Percentiles rank a stretch among this genome's conserved stretches.
Conservation (phyloP, 2,888 invertebrate species). For the Diaperis boleti region DNA sequence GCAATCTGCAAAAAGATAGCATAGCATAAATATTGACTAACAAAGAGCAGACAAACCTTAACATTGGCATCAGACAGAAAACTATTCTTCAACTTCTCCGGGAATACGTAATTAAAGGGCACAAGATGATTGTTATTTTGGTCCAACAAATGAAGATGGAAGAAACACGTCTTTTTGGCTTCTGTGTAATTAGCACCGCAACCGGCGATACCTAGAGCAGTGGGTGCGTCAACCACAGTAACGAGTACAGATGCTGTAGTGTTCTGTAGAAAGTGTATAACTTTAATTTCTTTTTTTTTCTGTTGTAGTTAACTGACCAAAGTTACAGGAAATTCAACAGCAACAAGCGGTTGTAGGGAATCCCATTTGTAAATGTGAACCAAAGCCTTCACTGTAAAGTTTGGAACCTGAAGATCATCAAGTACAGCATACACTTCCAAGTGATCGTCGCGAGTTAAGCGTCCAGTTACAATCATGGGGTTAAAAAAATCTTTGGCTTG, state of each 20-base stretch:
- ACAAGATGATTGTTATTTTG: constrained; percentile 65
- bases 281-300: not conserved
- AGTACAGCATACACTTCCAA: constrained; percentile 76
- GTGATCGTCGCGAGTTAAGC: constrained; percentile 66
- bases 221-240: constrained; percentile 3
- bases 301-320: constrained; percentile 40
- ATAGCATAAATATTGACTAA: not conserved
- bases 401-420: constrained; percentile 64
- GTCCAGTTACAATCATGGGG: constrained; percentile 75
- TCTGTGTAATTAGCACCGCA: constrained; percentile 57
- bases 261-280: constrained; percentile 8
- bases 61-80: constrained; percentile 69
- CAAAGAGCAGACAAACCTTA: constrained; percentile 12
- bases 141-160: constrained; percentile 62
- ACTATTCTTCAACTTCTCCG: constrained; percentile 70
- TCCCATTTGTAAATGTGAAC: constrained; percentile 73
- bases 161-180: constrained; percentile 64
- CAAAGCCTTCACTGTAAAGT: constrained; percentile 65
- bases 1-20: constrained; percentile 16
- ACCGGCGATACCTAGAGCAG: constrained; percentile 51
- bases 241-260: constrained; percentile 8
- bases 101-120: constrained; percentile 79
- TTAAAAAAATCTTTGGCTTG: constrained; percentile 88
- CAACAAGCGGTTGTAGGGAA: constrained; percentile 35
- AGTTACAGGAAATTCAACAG: constrained; percentile 43